A percentile compares a stretch with the other conserved stretches of the same genome.
phyloP scores from a whole-genome alignment of 2,888 invertebrate species.

The Chrysomela aeneicollis region DNA sequence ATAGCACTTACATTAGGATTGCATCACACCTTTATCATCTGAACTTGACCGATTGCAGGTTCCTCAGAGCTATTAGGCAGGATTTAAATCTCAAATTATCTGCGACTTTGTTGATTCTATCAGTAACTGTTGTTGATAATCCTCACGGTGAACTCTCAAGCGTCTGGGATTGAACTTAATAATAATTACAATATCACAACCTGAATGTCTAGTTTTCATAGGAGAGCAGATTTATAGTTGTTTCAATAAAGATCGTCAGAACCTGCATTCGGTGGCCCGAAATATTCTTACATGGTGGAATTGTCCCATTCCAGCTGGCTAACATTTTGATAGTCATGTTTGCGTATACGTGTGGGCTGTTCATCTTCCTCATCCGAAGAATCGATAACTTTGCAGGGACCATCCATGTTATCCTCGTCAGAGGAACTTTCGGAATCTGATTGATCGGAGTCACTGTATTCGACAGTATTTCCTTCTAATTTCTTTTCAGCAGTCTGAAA shows the following conservation, averaged over 20 bases:
- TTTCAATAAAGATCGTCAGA: neutral
- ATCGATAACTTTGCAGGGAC: constrained; percentile 63
- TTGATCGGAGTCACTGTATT: constrained; percentile 58
- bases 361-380: constrained; percentile 67
- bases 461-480: constrained; percentile 52
- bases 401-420: constrained; percentile 57
- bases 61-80: neutral
- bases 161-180: too few relatives aligned
- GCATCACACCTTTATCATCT: constrained; percentile 29
- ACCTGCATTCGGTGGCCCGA: constrained; percentile 12
- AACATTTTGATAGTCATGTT: constrained; percentile 73
- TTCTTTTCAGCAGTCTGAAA: constrained; percentile 57
- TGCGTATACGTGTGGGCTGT: constrained; percentile 57
- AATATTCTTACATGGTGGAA: constrained; percentile 71
- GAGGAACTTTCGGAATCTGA: constrained; percentile 59
- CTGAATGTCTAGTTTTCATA: too few relatives aligned
- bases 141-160: too few relatives aligned
- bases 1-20: constrained; percentile 29
- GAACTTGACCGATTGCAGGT: constrained; percentile 17
- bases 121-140: neutral
- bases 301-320: constrained; percentile 82
- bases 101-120: neutral
- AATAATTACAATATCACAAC: too few relatives aligned
- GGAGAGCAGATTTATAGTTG: neutral
- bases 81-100: neutral